Conservation (phyloP, 2,888 invertebrate genomes). For the Piscicola geometra region DNA sequence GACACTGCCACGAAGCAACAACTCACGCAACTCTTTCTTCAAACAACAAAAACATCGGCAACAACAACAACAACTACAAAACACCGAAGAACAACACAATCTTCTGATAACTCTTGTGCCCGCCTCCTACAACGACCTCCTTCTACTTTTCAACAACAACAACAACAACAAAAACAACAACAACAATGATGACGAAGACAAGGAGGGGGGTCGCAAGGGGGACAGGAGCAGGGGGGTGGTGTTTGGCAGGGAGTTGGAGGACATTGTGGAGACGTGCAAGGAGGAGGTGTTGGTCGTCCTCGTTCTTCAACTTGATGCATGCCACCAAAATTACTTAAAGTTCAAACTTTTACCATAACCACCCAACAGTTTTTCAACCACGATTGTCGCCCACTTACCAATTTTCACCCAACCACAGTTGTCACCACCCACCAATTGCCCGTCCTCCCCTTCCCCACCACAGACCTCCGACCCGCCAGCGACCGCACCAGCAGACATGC, state of each 20-base stretch:
- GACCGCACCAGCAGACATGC: background rate
- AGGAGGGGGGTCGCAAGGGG: too few species aligned
- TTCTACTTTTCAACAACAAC: conserved; percentile 43
- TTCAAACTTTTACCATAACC: too few species aligned
- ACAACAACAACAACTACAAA: background rate
- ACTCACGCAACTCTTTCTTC: background rate
- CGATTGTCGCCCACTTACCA: too few species aligned
- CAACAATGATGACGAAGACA: too few species aligned
- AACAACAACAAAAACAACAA: background rate
- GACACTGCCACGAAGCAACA: background rate
- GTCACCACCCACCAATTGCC: too few species aligned
- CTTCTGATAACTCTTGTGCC: conserved; percentile 67
- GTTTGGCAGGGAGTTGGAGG: background rate
- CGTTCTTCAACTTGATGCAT: too few species aligned
- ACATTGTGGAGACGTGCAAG: too few species aligned
- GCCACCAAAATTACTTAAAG: too few species aligned
- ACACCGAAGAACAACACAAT: conserved; percentile 46
- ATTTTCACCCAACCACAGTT: too few species aligned
- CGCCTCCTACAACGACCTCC: conserved; percentile 60
- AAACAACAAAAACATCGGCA: conserved; percentile 6
- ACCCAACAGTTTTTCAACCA: too few species aligned
- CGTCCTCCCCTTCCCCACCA: too few species aligned
- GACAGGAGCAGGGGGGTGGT: background rate
- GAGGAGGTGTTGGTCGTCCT: too few species aligned
- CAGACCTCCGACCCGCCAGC: background rate